These are phyloP conservation scores for Drosophila micromelanica DNA, from an alignment of 1,140 invertebrate genomes.

Conservation along the genomic window DNA sequence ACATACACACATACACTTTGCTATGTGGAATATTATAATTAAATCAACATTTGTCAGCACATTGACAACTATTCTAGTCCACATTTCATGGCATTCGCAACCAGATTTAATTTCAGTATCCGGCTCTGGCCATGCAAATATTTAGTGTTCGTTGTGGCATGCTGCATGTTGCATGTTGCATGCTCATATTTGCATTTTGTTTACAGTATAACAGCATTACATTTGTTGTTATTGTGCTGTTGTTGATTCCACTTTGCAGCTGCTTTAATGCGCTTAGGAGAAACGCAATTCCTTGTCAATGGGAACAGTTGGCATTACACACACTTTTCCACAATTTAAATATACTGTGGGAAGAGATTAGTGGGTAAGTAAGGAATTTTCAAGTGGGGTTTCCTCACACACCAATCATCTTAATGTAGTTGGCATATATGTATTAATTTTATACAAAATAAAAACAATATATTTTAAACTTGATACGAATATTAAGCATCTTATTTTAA, in stretches of 20 bases:
- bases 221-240: slow-evolving; percentile 35
- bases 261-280: slow-evolving; percentile 65
- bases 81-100: slow-evolving; percentile 34
- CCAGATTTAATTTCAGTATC: slow-evolving; percentile 31
- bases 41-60: slow-evolving; percentile 56
- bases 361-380: background rate
- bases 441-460: no score
- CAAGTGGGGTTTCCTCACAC: no score
- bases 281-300: slow-evolving; percentile 28
- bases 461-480: no score
- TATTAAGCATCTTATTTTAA: no score
- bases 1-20: slow-evolving; percentile 2
- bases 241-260: slow-evolving; percentile 25
- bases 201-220: slow-evolving; percentile 46
- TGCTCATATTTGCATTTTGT: slow-evolving; percentile 73
- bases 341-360: background rate
- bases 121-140: slow-evolving; percentile 5
- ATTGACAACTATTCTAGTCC: slow-evolving; percentile 40
- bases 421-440: no score
- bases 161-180: slow-evolving; percentile 4
- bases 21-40: slow-evolving; percentile 39
- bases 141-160: slow-evolving; percentile 11
- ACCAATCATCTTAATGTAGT: no score
- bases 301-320: slow-evolving; percentile 65
- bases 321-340: slow-evolving; percentile 7